Evolutionary conservation across 2,888 invertebrate species (phyloP), one percentile per base, ranked within the genome.

Genomic region (Siphlonurus alternatus): DNA sequence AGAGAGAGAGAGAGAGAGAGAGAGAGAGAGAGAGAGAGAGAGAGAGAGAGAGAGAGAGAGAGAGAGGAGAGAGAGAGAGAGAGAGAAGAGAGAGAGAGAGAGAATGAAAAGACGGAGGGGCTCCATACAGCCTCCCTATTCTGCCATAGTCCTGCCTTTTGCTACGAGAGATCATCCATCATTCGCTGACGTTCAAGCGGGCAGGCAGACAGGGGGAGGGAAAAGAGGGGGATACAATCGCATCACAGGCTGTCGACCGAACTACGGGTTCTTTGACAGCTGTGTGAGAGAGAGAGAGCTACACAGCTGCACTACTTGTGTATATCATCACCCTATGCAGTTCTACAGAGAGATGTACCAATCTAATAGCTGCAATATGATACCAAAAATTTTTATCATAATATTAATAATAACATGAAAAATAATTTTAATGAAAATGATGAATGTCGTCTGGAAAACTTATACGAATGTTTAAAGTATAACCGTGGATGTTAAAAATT

Each of bases 81-180:
- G 2, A 20, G 38, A 25, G 10, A 24, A 19, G 2, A 23, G 61
- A 19, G 10, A 38, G 20, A 5, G 51, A 19, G n/a, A 53, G 51
- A 24, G 61, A 61, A 25, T 51, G 66, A 38, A 25, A 59, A 24
- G n/a, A n/a, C n/a, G 25, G 22, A 68, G 65, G 61, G 66, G 54
- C 59, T 53, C 60, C 25, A 38, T 38, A 10, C 38, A 38, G 15
- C 38, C 38, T 38, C 38, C 38, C 38, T 38, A 38, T 38, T 10
- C 38, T n/a, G n/a, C n/a, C 15, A 38, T 38, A 38, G 38, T 15
- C 38, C 38, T 38, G 56, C 56, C 56, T 56, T 56, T 56, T 56
- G 56, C 56, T 38, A 10, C 7, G 5, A 7, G 20, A 22, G 56
- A 56, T 56, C 56, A 56, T 56, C 56, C 56, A 56, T 56, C 56